Evolutionary conservation across 2,797 vertebrate genomes (phyloP), one percentile per base, ranked within the genome.

Genomic region (Hylomyscus alleni): DNA sequence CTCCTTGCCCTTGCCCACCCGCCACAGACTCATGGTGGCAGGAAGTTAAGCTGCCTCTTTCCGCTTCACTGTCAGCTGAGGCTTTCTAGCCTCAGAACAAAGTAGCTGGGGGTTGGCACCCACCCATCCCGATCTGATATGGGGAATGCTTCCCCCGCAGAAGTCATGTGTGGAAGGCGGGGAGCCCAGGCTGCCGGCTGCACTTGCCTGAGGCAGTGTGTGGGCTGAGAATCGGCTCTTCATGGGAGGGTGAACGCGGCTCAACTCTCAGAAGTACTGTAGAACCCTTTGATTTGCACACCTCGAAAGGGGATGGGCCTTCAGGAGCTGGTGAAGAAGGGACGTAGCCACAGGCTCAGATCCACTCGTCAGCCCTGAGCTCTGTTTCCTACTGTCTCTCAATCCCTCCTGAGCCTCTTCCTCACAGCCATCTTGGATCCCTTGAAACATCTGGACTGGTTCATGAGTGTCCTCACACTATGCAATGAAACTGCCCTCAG

Each of bases 31-130:
- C 37, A n/a, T 19, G 8, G 47, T 5, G 40, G n/a, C 94, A 95
- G 94, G 95, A 96, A 92, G 92, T 91, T 37, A 50, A 77, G 4
- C 34, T 15, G 2, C 54, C 54, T 90, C 86, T 83, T 95, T 94
- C 87, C 0, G 2, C 58, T 85, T 95, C 58, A 0, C 17, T 54
- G 56, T 95, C 62, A 91, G 94, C 60, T 69, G 34, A 95, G 93
- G 91, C 86, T 95, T 96, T 73, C n/a, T 50, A 92, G 50, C 77
- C 77, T 90, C 84, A 58, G 50, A 95, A 73, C 8, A 8, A 29
- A 47, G 11, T 54, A 60, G 8, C 7, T 15, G 6, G 24, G 22
- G 31, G 8, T 34, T 86, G 44, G 15, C 40, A 83, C 15, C 4
- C 29, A 62, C 34, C 22, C 17, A 4, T 31, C 24, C 69, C 40